Percentiles rank a stretch among this genome's conserved stretches.
These are phyloP conservation scores for Macropus fuliginosus DNA, from an alignment of 2,797 vertebrate species.

Conservation along the genomic window DNA sequence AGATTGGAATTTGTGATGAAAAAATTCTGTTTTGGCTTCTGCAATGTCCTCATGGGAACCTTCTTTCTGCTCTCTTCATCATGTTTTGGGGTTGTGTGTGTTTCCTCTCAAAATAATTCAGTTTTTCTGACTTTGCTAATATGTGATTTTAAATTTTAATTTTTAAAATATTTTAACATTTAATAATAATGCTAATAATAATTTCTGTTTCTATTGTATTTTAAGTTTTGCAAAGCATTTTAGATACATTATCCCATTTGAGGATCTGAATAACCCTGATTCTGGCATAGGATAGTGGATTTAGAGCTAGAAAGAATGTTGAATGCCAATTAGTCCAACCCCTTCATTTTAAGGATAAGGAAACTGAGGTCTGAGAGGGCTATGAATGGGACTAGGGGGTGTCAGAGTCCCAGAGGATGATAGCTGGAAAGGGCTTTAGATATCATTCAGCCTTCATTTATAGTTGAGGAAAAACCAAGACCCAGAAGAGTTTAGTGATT, in stretches of 20 bases:
- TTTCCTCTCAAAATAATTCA: constrained; percentile 19
- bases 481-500: neutral
- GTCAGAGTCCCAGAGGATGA: neutral
- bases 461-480: neutral
- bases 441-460: neutral
- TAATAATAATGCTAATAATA: neutral
- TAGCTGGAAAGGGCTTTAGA: neutral
- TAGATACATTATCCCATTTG: neutral
- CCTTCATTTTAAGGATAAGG: neutral
- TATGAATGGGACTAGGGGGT: neutral
- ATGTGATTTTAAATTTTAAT: neutral
- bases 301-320: neutral
- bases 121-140: neutral
- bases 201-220: neutral
- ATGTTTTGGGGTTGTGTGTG: neutral
- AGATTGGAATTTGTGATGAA: neutral
- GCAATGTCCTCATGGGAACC: neutral
- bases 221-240: neutral
- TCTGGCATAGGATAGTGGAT: neutral
- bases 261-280: neutral
- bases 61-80: neutral
- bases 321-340: neutral
- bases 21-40: neutral
- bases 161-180: neutral
- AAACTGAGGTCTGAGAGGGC: neutral